Evolutionary conservation across 1,140 invertebrate genomes (phyloP).

Genomic region (Papilio xuthus): DNA sequence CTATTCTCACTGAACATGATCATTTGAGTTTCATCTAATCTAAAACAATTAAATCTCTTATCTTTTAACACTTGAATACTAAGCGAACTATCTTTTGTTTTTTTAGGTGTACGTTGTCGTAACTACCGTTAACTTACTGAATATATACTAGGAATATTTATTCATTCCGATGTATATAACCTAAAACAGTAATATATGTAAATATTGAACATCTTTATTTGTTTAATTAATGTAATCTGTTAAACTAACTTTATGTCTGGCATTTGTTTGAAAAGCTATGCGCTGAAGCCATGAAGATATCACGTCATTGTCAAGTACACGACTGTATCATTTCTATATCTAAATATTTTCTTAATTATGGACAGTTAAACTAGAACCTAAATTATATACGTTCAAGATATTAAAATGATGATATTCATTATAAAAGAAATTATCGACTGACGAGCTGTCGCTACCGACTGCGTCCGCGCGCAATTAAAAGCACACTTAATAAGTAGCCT

Average conservation of each 20-base stretch:
- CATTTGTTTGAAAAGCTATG: conserved; percentile 12
- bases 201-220: conserved; percentile 1
- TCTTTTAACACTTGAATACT: background rate
- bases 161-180: background rate
- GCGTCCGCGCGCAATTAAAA: too few species aligned
- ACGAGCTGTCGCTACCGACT: too few species aligned
- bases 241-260: background rate
- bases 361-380: background rate
- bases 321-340: background rate
- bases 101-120: too few species aligned
- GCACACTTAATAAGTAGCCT: too few species aligned
- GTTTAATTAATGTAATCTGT: conserved; percentile 3
- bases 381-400: background rate
- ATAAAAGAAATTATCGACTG: too few species aligned
- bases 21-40: background rate
- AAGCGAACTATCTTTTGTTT: background rate
- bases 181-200: background rate
- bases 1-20: background rate
- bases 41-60: background rate
- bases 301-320: background rate
- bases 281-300: background rate
- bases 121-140: background rate
- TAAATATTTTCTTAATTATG: background rate
- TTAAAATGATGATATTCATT: background rate
- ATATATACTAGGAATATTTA: background rate